Conservation (phyloP, 2,113 vertebrate genomes). For the Cyanoderma ruficeps region DNA sequence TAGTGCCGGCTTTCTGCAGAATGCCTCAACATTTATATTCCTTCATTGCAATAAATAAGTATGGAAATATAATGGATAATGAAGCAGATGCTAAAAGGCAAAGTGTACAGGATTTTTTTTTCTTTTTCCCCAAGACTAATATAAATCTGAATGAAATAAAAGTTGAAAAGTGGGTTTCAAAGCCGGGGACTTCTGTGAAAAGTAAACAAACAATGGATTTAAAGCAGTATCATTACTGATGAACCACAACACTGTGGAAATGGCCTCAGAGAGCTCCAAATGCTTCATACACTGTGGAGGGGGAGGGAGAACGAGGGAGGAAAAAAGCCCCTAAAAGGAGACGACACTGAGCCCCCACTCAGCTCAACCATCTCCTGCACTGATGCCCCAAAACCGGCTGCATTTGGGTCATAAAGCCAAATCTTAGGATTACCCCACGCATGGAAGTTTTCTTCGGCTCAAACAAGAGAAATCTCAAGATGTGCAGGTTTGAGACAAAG, state of each 20-base stretch:
- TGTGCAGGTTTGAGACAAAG: background rate
- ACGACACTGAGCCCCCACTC: background rate
- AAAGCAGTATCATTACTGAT: background rate
- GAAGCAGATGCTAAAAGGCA: slow-evolving; percentile 4
- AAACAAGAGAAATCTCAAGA: background rate
- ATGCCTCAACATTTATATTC: background rate
- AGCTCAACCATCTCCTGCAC: background rate
- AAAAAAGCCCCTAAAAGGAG: background rate
- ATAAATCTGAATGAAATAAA: background rate
- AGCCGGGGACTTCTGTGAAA: background rate
- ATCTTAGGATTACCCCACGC: background rate
- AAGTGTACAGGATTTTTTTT: background rate
- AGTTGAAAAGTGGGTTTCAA: background rate
- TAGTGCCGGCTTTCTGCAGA: slow-evolving; percentile 13
- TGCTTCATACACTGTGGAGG: background rate
- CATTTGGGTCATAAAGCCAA: background rate
- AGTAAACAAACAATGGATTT: background rate
- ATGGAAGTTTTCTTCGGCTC: background rate
- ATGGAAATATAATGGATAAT: slow-evolving; percentile 22
- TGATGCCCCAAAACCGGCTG: fast-evolving
- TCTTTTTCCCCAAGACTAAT: background rate
- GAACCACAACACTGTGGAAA: background rate
- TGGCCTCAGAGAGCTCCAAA: background rate
- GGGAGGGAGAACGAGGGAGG: background rate
- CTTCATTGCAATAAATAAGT: background rate